phyloP scores from a whole-genome alignment of 30 jellyfish, hydroid and myxozoan species.

The Nemopilema nomurai region DNA sequence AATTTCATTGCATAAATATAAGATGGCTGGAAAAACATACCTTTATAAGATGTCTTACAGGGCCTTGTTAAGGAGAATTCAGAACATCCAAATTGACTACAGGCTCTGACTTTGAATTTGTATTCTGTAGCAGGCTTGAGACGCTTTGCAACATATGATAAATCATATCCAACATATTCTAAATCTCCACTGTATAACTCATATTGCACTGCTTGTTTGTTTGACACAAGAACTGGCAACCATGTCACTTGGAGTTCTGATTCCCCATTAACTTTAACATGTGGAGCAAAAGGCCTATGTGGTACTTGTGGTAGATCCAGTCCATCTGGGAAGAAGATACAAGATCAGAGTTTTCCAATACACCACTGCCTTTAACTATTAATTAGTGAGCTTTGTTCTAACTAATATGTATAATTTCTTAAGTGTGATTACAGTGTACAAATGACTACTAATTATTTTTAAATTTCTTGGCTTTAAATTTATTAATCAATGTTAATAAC shows the following conservation, averaged over 20 bases:
- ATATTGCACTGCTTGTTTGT: conserved; percentile 51
- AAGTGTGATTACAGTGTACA: no score
- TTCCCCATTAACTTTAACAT: conserved; percentile 56
- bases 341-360: no score
- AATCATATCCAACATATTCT: conserved; percentile 86
- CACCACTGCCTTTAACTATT: no score
- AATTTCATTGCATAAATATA: no score
- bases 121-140: conserved; percentile 72
- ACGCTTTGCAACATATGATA: conserved; percentile 79
- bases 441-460: no score
- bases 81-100: conserved; percentile 75
- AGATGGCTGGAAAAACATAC: conserved; percentile 8
- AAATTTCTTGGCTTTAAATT: no score
- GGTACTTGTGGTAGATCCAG: conserved; percentile 29
- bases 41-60: conserved; percentile 33
- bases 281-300: conserved; percentile 91
- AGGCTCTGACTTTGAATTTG: conserved; percentile 77
- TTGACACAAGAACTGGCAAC: conserved; percentile 76
- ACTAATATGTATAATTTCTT: no score
- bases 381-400: no score
- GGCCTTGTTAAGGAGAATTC: conserved; percentile 78
- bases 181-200: conserved; percentile 79
- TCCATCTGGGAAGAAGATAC: conserved; percentile 4
- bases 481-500: no score
- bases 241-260: conserved; percentile 78